Evolutionary conservation across 1,140 invertebrate species (phyloP).

Genomic region (Chymomyza costata): DNA sequence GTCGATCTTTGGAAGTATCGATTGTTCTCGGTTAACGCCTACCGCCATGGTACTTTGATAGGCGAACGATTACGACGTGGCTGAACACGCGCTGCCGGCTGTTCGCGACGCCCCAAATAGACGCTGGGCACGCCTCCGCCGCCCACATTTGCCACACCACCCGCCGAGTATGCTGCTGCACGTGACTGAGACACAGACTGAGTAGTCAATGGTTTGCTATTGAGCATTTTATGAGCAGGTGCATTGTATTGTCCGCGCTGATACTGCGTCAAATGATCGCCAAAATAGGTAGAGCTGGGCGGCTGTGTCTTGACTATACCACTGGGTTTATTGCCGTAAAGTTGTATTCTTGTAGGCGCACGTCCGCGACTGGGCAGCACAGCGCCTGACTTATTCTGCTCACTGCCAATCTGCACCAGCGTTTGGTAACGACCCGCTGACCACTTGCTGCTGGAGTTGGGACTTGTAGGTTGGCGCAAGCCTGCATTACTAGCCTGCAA

Average conservation of each 20-base stretch:
- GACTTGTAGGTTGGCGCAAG: background rate
- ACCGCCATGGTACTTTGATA: conserved; percentile 71
- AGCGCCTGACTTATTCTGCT: conserved; percentile 24
- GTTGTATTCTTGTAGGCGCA: conserved; percentile 48
- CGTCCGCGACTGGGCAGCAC: conserved; percentile 34
- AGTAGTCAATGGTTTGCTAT: too few relatives aligned
- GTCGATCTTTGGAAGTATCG: too few relatives aligned
- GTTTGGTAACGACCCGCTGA: conserved; percentile 49
- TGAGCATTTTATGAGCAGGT: conserved; percentile 17
- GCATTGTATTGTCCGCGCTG: conserved; percentile 44
- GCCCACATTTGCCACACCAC: conserved; percentile 1
- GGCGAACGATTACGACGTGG: conserved; percentile 67
- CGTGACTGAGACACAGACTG: conserved; percentile 13
- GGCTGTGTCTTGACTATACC: conserved; percentile 4
- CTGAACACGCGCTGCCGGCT: conserved; percentile 27
- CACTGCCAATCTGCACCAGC: conserved; percentile 58
- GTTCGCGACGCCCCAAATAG: conserved; percentile 60
- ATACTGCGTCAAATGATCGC: conserved; percentile 15
- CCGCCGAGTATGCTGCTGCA: conserved; percentile 14
- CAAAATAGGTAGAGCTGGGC: conserved; percentile 43
- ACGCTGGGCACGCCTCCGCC: conserved; percentile 17
- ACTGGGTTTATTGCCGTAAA: conserved; percentile 46
- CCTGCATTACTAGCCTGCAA: conserved; percentile 30
- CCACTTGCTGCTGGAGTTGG: conserved; percentile 27
- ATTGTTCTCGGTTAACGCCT: conserved; percentile 18